phyloP scores from a whole-genome alignment of 2,797 vertebrate genomes.

The Falco columbarius region DNA sequence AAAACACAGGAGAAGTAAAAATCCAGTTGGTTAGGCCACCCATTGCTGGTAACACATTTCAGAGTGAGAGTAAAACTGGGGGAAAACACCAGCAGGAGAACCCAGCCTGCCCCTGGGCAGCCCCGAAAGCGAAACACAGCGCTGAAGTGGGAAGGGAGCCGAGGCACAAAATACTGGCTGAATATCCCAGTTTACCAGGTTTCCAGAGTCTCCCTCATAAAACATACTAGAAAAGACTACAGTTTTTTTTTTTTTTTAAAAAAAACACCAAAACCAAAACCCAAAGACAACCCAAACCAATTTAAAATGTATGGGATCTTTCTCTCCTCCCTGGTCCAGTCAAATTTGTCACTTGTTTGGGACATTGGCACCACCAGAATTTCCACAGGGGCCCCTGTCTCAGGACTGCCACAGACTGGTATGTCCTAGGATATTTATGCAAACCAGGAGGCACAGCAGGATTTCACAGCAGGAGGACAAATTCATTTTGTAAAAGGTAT shows the following conservation, averaged over 20 bases:
- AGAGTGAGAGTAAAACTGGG: not conserved
- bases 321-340: not conserved
- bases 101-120: not conserved
- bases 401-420: not conserved
- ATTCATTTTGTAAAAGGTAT: constrained; percentile 73
- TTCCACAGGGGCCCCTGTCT: not conserved
- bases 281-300: not conserved
- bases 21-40: not conserved
- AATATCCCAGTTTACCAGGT: not conserved
- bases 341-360: not conserved
- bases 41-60: not conserved
- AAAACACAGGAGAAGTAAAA: not conserved
- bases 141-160: not conserved
- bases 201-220: not conserved
- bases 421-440: constrained; percentile 48
- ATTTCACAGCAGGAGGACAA: constrained; percentile 72
- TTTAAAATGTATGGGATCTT: not conserved
- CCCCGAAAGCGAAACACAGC: not conserved
- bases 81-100: not conserved
- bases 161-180: not conserved
- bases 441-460: constrained; percentile 57
- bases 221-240: not conserved
- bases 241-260: too few species aligned
- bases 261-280: too few species aligned
- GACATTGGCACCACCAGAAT: not conserved